phyloP scores from a whole-genome alignment of 1,140 invertebrate species.

The Eupristina koningsbergeri region DNA sequence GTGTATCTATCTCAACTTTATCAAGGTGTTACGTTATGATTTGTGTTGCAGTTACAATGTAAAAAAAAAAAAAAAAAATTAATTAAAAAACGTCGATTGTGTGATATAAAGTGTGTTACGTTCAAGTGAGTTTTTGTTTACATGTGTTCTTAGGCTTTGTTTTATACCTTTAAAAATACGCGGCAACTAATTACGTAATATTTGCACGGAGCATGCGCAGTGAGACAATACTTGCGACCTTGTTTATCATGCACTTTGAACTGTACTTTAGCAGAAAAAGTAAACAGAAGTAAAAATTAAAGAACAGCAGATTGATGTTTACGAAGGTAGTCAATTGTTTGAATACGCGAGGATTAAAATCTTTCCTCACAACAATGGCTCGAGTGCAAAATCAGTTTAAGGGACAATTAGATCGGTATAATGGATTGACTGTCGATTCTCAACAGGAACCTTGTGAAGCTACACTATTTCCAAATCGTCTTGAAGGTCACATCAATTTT shows the following conservation, averaged over 20 bases:
- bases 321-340: slow-evolving; percentile 20
- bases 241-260: neutral
- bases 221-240: neutral
- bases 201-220: neutral
- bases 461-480: slow-evolving; percentile 72
- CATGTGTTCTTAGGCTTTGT: neutral
- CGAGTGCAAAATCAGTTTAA: slow-evolving; percentile 65
- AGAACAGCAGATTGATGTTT: slow-evolving; percentile 10
- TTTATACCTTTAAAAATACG: neutral
- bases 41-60: too few species aligned
- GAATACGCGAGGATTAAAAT: neutral
- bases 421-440: slow-evolving; percentile 81
- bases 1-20: neutral
- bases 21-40: neutral
- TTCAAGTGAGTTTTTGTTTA: too few species aligned
- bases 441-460: slow-evolving; percentile 74
- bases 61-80: too few species aligned
- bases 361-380: slow-evolving; percentile 42
- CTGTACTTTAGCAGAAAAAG: neutral
- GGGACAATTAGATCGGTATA: slow-evolving; percentile 79
- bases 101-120: too few species aligned
- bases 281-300: neutral
- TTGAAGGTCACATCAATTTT: slow-evolving; percentile 73
- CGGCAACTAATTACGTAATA: neutral
- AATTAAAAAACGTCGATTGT: too few species aligned